Evolutionary conservation across 2,797 vertebrate genomes (phyloP), one percentile per base, ranked within the genome.

Genomic region (Gallinago solitaria): DNA sequence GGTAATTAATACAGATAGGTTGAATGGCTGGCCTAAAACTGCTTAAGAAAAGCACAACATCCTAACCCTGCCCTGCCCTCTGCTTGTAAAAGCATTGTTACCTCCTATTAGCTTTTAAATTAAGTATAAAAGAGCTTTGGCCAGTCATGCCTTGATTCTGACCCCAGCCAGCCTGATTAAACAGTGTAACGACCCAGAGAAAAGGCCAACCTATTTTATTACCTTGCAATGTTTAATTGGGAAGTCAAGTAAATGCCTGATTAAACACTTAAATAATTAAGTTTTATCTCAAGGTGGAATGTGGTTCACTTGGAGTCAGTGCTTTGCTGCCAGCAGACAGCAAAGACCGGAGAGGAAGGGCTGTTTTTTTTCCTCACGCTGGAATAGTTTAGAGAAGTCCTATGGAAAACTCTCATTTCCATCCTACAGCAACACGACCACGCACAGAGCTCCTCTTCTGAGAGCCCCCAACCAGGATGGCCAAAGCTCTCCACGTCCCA

Each of bases 261-360:
- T 96, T 95, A 95, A 91, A 2, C 85, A 60, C 63, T 53, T 45
- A 83, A 59, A 41, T 85, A 86, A 92, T 89, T 87, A 16, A 86
- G 33, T n/a, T 73, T 63, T 28, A 45, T 82, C 94, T 91, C 70
- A 6, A 53, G 59, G 89, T 9, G 1, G 69, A 91, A 71, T 4
- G 50, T 1, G 20, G 65, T 25, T 28, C 33, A 33, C 47, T 35
- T 17, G 43, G 33, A 88, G 76, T 9, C 54, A 41, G 35, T 54
- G 79, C 63, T 35, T 50, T 3, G 8, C 63, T 74, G 57, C 68
- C 89, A 91, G 84, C 87, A 15, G 25, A 19, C 28, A 91, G 68
- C 5, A 53, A 32, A 54, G 11, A 1, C 0, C 2, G 32, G 35
- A 39, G 60, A 59, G 43, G n/a, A 71, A 69, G 16, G 39, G 60